phyloP scores from a whole-genome alignment of 2,888 invertebrate species.

The Oligia latruncula region DNA sequence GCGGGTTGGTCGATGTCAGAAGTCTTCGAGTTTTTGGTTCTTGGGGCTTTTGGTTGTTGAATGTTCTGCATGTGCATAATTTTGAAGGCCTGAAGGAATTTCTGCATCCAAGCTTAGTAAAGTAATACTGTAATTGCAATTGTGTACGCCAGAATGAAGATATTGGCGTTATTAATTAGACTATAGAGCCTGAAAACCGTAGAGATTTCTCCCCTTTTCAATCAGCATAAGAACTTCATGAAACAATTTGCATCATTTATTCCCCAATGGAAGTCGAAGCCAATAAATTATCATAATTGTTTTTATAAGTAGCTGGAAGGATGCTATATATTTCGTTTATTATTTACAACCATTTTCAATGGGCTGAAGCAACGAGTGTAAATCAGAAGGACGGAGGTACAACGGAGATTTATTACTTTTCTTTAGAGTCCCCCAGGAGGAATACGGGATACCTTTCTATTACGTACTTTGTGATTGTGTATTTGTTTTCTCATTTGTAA shows the following conservation, averaged over 20 bases:
- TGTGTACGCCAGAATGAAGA: background rate
- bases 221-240: conserved; percentile 51
- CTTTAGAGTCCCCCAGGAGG: conserved; percentile 50
- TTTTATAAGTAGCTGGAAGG: conserved; percentile 44
- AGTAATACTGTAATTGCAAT: background rate
- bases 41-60: background rate
- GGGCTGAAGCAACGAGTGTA: conserved; percentile 47
- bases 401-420: conserved; percentile 62
- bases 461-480: conserved; percentile 58
- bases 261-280: conserved; percentile 35
- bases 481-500: conserved; percentile 59
- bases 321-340: conserved; percentile 49
- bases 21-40: background rate
- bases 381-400: conserved; percentile 46
- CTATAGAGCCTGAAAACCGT: conserved; percentile 24
- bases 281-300: conserved; percentile 61
- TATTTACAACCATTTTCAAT: conserved; percentile 55
- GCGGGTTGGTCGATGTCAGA: background rate
- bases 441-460: conserved; percentile 51
- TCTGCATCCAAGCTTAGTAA: background rate
- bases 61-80: background rate
- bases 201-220: conserved; percentile 42
- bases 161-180: conserved; percentile 11
- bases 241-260: conserved; percentile 53
- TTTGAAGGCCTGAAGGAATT: background rate